These are phyloP conservation scores for Corythaeola cristata DNA, from an alignment of 2,113 vertebrate genomes.

Conservation along the genomic window DNA sequence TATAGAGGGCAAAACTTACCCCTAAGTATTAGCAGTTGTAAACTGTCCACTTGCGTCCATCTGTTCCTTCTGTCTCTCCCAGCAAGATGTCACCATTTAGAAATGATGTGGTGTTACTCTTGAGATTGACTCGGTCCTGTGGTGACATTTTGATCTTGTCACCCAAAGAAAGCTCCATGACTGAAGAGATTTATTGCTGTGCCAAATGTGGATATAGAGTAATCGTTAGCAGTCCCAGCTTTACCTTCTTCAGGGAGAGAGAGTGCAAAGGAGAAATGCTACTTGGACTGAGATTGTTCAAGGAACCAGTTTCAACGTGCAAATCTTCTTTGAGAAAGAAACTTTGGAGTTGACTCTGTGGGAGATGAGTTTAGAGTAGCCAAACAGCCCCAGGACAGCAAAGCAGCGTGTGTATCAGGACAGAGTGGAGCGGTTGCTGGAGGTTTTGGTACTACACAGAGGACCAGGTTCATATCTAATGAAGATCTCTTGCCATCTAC, in stretches of 20 bases:
- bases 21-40: not conserved
- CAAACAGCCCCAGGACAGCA: not conserved
- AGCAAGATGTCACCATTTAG: not conserved
- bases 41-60: not conserved
- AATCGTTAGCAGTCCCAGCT: not conserved
- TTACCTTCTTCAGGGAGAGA: not conserved
- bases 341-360: not conserved
- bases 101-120: not conserved
- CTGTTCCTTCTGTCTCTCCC: not conserved
- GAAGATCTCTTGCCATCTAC: not conserved
- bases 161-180: not conserved
- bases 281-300: not conserved
- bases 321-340: not conserved
- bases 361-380: not conserved
- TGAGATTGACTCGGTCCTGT: accelerated
- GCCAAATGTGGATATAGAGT: not conserved
- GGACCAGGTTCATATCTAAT: not conserved
- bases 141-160: not conserved
- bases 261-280: not conserved
- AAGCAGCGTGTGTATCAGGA: not conserved
- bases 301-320: not conserved
- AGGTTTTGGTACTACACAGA: not conserved
- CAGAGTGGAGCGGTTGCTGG: not conserved
- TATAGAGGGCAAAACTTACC: not conserved
- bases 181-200: not conserved